Evolutionary conservation across 2,797 vertebrate genomes (phyloP), one percentile per base, ranked within the genome.

Genomic region (Crax fasciolata): DNA sequence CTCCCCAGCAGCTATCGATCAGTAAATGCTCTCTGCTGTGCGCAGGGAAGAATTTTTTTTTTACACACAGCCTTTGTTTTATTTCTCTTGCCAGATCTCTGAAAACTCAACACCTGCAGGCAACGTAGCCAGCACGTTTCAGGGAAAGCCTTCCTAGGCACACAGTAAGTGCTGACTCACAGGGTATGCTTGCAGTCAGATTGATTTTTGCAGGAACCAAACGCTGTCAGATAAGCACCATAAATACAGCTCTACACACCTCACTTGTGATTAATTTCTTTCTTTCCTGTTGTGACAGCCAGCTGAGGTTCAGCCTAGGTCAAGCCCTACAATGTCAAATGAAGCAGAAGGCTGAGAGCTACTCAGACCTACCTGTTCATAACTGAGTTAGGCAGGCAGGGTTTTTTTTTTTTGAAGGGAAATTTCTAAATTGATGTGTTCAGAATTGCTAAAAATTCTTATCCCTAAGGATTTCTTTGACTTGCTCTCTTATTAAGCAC

Each of bases 241-340:
- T 28, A 86, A 90, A 51, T 19, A 71, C 2, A 76, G 75, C 71
- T 57, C 78, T 30, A 7, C 61, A 92, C 89, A 85, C 67, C 65
- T 89, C 63, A 43, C 68, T 67, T 59, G 65, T 91, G 87, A 94
- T 52, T 71, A 70, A 90, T 75, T 73, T 54, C 54, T 79, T 77
- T 21, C 61, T 74, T 52, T 67, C 76, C 66, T 78, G 54, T 55
- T 55, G 21, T 5, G 39, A 91, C 89, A 94, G 79, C 16, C 61
- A 23, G 54, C 66, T 70, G 73, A 30, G 49, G 87, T 54, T 65
- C 49, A 74, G 39, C 46, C 51, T 6, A 83, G 70, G 59, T 66
- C 85, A 62, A 57, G 3, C 73, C 93, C 48, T 91, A 58, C 43
- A 23, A n/a, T 10, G 28, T 13, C 46, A 67, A 86, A 41, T 4